Evolutionary conservation across 2,113 vertebrate genomes (phyloP).

Genomic region (Spilogale gracilis): DNA sequence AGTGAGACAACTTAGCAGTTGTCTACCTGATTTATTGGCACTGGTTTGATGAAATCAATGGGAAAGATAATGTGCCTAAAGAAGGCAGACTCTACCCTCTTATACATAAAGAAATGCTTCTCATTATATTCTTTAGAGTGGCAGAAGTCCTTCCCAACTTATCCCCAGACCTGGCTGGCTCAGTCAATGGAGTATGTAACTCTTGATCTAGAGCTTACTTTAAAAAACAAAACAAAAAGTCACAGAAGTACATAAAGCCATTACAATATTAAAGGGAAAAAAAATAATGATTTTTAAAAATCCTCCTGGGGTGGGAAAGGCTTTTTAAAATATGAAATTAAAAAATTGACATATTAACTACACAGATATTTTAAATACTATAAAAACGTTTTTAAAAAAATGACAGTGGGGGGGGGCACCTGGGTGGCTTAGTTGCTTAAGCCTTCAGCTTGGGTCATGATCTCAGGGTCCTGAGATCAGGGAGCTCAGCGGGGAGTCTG

Average conservation of each 20-base stretch:
- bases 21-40: conserved; percentile 18
- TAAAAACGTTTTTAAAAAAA: conserved; percentile 34
- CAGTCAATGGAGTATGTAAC: background rate
- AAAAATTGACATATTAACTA: background rate
- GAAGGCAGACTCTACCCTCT: background rate
- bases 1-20: background rate
- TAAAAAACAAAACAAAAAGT: background rate
- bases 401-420: background rate
- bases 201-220: background rate
- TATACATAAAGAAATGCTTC: background rate
- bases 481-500: no score
- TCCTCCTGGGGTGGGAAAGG: background rate
- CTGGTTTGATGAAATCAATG: background rate
- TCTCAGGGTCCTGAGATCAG: no score
- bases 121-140: conserved; percentile 19
- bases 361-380: conserved; percentile 38
- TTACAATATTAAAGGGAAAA: background rate
- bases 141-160: background rate
- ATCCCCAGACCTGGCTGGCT: background rate
- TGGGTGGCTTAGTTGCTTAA: no score
- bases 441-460: no score
- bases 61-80: background rate
- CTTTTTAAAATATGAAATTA: background rate
- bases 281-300: background rate
- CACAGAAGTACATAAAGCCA: background rate